Percentiles rank a stretch among this genome's conserved stretches.
Conservation (phyloP, 1,140 invertebrate species). For the Brachionus manjavacas region DNA sequence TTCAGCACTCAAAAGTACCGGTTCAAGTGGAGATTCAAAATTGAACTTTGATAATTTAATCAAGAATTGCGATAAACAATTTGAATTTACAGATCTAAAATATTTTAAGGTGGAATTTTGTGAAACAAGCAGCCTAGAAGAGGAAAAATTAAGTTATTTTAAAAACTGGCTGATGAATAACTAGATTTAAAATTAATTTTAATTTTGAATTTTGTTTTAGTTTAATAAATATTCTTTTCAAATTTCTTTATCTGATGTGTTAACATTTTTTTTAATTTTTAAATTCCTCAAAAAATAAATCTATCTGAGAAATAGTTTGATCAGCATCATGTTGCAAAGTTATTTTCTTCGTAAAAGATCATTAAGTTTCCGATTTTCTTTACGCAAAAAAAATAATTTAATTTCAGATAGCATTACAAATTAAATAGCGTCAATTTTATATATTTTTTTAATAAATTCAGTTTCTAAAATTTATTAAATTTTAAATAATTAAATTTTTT, state of each 20-base stretch:
- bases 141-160: not conserved
- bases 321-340: no score
- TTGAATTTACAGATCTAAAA: conserved; percentile 33
- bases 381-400: no score
- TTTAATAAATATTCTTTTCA: not conserved
- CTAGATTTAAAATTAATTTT: not conserved
- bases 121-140: not conserved
- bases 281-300: no score
- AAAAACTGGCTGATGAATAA: not conserved
- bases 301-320: no score
- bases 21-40: not conserved
- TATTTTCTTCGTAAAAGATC: no score
- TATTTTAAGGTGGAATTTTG: conserved; percentile 29
- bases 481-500: no score
- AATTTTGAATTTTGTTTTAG: not conserved
- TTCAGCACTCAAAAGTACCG: not conserved
- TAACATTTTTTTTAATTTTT: no score
- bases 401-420: no score
- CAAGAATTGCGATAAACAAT: not conserved
- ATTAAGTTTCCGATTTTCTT: no score
- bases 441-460: no score
- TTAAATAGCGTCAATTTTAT: no score
- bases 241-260: not conserved
- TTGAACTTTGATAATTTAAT: not conserved
- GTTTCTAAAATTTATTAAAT: no score